Base-by-base conservation (phyloP, 2,888 invertebrate genomes). In the Autographa pulchrina region DNA sequence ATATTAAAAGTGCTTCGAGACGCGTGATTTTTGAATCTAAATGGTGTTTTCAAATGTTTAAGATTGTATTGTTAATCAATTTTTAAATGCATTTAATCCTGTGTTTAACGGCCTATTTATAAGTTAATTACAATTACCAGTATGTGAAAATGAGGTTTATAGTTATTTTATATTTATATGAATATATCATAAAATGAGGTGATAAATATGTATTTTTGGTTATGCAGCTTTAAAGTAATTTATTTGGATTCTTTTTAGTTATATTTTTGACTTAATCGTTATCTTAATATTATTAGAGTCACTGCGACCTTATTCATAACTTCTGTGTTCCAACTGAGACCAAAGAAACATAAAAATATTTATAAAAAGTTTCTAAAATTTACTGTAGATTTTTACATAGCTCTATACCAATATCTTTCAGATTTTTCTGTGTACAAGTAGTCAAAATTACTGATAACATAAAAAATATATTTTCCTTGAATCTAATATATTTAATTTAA, bases 11-110 rank as follows among this genome's bases (percentile, higher is more conserved):
- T 91, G 91, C 91, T 77, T 82, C 76, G 75, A 75, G 90, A 90
- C 90, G 91, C 90, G 92, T 87, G 69, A 77, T 67, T 85, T 88
- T 91, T 86, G 85, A 90, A 90, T 91, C 88, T 90, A 74, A 84
- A 88, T 89, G 91, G 88, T 91, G 90, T 92, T 90, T 86, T 85
- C 70, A 70, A 82, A 84, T 80, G 67, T 76, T 63, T 81, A 82
- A 70, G 71, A 75, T 71, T 69, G 61, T 70, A 65, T 71, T 62
- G 56, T 77, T 81, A 74, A 73, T 81, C 70, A 76, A 75, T 80
- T 81, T 68, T 78, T 72, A 78, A 80, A 84, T 83, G 84, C 85
- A 84, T 87, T 85, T 88, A 84, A 78, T 81, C 70, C 66, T 52
- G 68, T 67, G 62, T 67, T 63, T 72, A 79, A 68, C 67, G 58